Percentiles rank a stretch among this genome's conserved stretches.
Conservation (phyloP, 2,113 vertebrate genomes). For the Callorhinus ursinus region DNA sequence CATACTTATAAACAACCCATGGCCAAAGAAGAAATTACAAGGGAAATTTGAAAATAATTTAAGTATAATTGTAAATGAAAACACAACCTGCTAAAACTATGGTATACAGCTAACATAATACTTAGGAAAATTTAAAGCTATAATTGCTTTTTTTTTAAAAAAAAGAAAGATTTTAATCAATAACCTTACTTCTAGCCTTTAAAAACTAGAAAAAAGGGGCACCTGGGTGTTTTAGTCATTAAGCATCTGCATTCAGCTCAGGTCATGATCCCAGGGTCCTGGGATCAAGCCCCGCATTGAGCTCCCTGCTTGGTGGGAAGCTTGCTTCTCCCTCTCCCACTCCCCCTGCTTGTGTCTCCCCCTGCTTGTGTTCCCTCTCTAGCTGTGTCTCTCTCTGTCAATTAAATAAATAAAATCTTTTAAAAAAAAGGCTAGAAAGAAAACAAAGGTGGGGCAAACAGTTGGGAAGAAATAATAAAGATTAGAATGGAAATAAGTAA, state of each 20-base stretch:
- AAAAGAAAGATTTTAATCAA: neutral
- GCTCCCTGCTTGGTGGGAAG: too few species aligned
- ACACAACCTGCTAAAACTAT: neutral
- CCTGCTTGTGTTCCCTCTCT: too few species aligned
- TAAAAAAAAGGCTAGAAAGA: neutral
- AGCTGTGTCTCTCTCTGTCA: too few species aligned
- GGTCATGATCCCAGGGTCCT: too few species aligned
- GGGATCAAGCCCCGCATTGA: too few species aligned
- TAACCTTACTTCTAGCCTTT: neutral
- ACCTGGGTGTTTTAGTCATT: too few species aligned
- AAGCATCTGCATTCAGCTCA: too few species aligned
- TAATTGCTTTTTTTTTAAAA: neutral
- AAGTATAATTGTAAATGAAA: neutral
- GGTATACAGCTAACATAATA: neutral
- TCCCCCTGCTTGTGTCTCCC: too few species aligned
- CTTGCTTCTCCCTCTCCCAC: too few species aligned
- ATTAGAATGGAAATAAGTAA: neutral
- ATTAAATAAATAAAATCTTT: too few species aligned
- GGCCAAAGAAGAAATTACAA: neutral
- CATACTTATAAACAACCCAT: neutral
- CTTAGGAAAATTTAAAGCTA: neutral
- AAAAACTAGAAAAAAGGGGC: neutral
- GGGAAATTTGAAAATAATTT: neutral
- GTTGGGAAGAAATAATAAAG: neutral
- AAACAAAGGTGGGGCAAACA: neutral